Evolutionary conservation across 2,797 vertebrate genomes (phyloP).

Genomic region (Otolemur crassicaudatus): DNA sequence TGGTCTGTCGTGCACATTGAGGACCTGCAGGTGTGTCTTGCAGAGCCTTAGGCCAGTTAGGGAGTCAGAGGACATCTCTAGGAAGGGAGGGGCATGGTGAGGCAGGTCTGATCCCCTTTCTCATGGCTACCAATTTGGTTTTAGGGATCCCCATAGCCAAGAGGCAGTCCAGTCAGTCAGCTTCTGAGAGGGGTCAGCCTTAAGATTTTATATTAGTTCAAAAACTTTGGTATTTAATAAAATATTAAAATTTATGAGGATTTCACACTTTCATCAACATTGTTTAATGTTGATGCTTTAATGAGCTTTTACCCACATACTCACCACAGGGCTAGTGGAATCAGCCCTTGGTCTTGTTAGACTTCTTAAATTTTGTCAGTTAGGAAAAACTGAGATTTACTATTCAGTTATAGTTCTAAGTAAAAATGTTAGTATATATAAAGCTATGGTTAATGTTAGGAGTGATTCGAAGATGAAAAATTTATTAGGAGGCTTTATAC

Average conservation of each 20-base stretch:
- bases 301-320: not conserved
- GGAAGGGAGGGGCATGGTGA: too few species aligned
- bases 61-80: too few species aligned
- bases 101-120: too few species aligned
- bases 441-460: not conserved
- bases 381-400: conserved; percentile 1
- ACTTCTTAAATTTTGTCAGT: not conserved
- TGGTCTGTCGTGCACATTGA: too few species aligned
- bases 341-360: not conserved
- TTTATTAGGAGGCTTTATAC: not conserved
- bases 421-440: not conserved
- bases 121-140: too few species aligned
- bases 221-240: not conserved
- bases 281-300: not conserved
- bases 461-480: not conserved
- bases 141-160: too few species aligned
- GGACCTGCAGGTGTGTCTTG: too few species aligned
- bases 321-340: not conserved
- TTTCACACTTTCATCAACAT: not conserved
- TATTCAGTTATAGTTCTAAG: not conserved
- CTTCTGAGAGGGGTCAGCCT: too few species aligned
- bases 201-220: too few species aligned
- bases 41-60: too few species aligned
- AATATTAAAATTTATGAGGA: not conserved
- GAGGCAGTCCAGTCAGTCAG: too few species aligned